Conservation (phyloP, 2,113 vertebrate species). For the Lathamus discolor region DNA sequence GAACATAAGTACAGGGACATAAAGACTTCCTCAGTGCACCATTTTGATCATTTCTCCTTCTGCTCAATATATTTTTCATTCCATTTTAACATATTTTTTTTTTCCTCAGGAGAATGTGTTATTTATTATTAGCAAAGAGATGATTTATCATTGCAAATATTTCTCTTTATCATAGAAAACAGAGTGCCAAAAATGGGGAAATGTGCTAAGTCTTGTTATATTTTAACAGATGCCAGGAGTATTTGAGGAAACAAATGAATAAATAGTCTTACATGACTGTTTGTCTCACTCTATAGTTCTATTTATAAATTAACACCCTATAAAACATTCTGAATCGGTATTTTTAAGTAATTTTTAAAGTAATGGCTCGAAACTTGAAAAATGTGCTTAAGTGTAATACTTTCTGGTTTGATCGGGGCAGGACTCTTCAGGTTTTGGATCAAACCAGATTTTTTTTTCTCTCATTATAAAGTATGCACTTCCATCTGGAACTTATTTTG, state of each 20-base stretch:
- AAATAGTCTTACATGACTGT: not conserved
- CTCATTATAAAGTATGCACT: not conserved
- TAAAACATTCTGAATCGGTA: not conserved
- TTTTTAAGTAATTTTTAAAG: not conserved
- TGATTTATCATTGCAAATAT: constrained; percentile 15
- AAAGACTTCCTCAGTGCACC: not conserved
- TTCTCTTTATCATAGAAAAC: constrained; percentile 5
- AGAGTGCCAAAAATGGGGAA: not conserved
- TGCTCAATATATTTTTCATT: not conserved
- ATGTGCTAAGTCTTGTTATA: not conserved
- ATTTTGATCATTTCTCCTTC: not conserved
- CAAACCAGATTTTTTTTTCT: not conserved
- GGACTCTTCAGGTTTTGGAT: not conserved
- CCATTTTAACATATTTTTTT: not conserved
- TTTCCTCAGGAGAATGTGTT: not conserved
- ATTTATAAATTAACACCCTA: not conserved
- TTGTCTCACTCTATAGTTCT: not conserved
- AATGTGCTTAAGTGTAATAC: not conserved
- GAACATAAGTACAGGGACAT: not conserved
- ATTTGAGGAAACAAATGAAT: constrained; percentile 10
- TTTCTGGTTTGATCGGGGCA: not conserved
- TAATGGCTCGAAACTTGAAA: not conserved
- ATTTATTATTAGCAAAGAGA: constrained; percentile 33
- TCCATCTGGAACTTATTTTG: constrained; percentile 53
- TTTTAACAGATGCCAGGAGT: constrained; percentile 21